Conservation (phyloP, 2,113 vertebrate genomes). For the Myocastor coypus region DNA sequence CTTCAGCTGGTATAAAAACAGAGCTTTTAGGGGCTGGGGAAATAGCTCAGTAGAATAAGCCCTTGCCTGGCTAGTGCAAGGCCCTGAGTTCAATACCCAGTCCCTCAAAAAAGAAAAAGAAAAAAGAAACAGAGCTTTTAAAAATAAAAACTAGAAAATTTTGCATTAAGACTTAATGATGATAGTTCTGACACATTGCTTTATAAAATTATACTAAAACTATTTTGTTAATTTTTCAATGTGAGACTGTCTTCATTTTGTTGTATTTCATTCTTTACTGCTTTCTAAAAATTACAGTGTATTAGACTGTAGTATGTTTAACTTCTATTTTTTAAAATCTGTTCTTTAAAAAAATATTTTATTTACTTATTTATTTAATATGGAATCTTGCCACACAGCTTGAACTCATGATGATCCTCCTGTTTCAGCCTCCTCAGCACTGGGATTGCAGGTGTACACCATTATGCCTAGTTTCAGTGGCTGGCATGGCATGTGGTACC, state of each 20-base stretch:
- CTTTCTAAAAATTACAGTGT: conserved; percentile 24
- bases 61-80: too few species aligned
- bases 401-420: too few species aligned
- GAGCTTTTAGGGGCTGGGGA: too few species aligned
- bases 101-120: too few species aligned
- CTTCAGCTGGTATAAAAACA: neutral
- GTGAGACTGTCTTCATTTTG: conserved; percentile 1
- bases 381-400: too few species aligned
- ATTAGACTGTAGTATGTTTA: conserved; percentile 24
- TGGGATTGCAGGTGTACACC: too few species aligned
- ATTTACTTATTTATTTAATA: too few species aligned
- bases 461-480: too few species aligned
- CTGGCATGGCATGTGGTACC: too few species aligned
- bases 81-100: too few species aligned
- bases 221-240: conserved; percentile 41
- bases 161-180: neutral
- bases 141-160: conserved; percentile 20
- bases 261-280: conserved; percentile 25
- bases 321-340: conserved; percentile 23
- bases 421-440: too few species aligned
- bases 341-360: neutral
- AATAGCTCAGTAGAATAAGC: too few species aligned
- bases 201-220: conserved; percentile 11
- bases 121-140: conserved; percentile 35
- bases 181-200: neutral